Conservation (phyloP, 2,113 vertebrate genomes). For the Hemibagrus wyckioides region DNA sequence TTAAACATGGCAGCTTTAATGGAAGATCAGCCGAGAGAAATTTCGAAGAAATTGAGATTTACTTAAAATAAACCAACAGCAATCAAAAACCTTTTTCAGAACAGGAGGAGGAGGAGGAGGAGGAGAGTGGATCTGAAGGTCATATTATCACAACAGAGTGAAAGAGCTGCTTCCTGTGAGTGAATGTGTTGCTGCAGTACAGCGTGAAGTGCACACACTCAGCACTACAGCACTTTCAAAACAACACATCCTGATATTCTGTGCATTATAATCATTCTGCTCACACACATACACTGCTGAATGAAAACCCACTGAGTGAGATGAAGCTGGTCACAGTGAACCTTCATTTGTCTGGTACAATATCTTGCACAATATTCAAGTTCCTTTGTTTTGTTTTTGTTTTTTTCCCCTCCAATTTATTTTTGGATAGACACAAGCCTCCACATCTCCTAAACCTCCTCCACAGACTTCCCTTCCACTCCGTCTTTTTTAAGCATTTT, state of each 20-base stretch:
- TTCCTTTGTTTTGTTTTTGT: too few relatives aligned
- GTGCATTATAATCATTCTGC: neutral
- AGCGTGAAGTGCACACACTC: slow-evolving; percentile 11
- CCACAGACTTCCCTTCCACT: too few relatives aligned
- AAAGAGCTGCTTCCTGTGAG: slow-evolving; percentile 23
- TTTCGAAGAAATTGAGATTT: neutral
- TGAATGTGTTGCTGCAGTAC: neutral
- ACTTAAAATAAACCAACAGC: slow-evolving; percentile 21
- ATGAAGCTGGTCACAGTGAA: neutral
- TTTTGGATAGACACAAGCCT: too few relatives aligned
- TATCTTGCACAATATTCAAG: too few relatives aligned
- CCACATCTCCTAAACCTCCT: too few relatives aligned
- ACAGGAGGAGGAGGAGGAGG: neutral
- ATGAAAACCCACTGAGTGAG: neutral
- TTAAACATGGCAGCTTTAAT: slow-evolving; percentile 43
- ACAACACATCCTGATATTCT: neutral
- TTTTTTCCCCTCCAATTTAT: too few relatives aligned
- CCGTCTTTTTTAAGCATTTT: too few relatives aligned
- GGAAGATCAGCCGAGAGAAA: slow-evolving; percentile 15
- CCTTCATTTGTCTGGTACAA: neutral
- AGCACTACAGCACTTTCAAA: neutral
- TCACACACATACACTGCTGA: neutral
- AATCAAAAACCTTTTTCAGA: neutral
- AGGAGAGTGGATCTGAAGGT: slow-evolving; percentile 20
- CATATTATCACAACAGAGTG: neutral